phyloP scores from a whole-genome alignment of 2,113 vertebrate genomes.

The Hymenochirus boettgeri region DNA sequence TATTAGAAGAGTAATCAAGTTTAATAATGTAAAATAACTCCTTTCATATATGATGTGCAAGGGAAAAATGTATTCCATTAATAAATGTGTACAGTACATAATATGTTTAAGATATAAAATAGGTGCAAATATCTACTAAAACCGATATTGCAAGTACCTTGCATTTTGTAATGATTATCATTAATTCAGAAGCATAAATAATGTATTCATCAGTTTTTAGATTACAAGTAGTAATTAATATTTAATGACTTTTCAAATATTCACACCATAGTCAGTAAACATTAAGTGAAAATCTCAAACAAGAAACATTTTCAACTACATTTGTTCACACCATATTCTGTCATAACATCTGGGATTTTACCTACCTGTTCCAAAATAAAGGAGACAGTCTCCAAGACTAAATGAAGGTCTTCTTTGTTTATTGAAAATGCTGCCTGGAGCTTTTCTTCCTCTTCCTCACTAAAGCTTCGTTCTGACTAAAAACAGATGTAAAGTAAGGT shows the following conservation, averaged over 20 bases:
- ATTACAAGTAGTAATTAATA: conserved; percentile 23
- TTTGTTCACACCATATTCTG: not conserved
- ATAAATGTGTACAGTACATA: too few relatives aligned
- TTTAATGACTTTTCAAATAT: conserved; percentile 23
- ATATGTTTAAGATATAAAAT: too few relatives aligned
- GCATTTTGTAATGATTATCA: not conserved
- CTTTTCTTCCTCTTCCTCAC: conserved; percentile 90
- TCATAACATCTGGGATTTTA: not conserved
- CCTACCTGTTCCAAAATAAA: conserved; percentile 89
- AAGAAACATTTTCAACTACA: not conserved
- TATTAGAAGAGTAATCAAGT: not conserved
- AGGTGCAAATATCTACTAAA: too few relatives aligned
- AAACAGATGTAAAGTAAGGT: conserved; percentile 23
- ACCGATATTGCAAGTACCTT: too few relatives aligned
- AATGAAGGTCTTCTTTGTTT: conserved; percentile 80
- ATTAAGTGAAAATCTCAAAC: not conserved
- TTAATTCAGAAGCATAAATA: conserved; percentile 20
- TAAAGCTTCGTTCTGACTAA: conserved; percentile 85
- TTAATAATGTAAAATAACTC: too few relatives aligned
- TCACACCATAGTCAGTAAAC: not conserved
- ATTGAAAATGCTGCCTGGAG: conserved; percentile 81
- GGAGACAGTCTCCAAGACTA: conserved; percentile 82
- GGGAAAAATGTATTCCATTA: too few relatives aligned
- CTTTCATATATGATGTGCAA: too few relatives aligned
- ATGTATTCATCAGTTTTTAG: conserved; percentile 16